Conservation (phyloP, 2,797 vertebrate genomes). For the Phrynocephalus forsythii region DNA sequence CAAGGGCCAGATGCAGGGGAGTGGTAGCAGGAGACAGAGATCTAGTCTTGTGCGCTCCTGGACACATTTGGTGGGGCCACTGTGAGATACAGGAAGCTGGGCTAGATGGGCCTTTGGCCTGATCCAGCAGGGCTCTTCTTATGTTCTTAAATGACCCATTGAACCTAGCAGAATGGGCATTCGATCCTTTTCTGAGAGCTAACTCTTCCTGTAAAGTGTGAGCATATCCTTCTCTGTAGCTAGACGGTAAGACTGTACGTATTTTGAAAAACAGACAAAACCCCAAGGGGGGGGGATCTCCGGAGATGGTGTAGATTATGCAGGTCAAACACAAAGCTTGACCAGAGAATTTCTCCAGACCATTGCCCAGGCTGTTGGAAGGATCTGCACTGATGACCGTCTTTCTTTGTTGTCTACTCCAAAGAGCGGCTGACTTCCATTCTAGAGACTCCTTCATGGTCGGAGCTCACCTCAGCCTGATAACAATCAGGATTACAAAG, state of each 20-base stretch:
- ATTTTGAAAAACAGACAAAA: background rate
- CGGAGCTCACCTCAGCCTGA: background rate
- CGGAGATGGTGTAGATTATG: background rate
- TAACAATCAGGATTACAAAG: background rate
- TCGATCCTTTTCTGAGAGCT: too few relatives aligned
- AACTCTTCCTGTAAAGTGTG: too few relatives aligned
- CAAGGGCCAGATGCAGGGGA: too few relatives aligned
- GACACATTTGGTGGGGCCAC: too few relatives aligned
- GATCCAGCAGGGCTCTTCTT: too few relatives aligned
- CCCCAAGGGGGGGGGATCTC: background rate
- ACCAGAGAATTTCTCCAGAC: background rate
- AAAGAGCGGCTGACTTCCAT: background rate
- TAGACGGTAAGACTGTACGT: background rate
- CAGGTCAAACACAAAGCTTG: too few relatives aligned
- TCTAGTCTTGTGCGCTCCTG: too few relatives aligned
- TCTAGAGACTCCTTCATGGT: rapidly evolving
- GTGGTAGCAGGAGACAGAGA: too few relatives aligned
- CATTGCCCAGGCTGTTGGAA: background rate
- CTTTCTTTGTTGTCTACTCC: background rate
- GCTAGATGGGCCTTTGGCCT: too few relatives aligned
- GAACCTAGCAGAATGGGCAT: too few relatives aligned
- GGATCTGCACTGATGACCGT: background rate
- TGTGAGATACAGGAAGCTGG: too few relatives aligned
- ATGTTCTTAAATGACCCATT: too few relatives aligned
- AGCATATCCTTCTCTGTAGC: background rate